Evolutionary conservation across 1,140 invertebrate species (phyloP), one percentile per base, ranked within the genome.

Genomic region (Heliconius nattereri): DNA sequence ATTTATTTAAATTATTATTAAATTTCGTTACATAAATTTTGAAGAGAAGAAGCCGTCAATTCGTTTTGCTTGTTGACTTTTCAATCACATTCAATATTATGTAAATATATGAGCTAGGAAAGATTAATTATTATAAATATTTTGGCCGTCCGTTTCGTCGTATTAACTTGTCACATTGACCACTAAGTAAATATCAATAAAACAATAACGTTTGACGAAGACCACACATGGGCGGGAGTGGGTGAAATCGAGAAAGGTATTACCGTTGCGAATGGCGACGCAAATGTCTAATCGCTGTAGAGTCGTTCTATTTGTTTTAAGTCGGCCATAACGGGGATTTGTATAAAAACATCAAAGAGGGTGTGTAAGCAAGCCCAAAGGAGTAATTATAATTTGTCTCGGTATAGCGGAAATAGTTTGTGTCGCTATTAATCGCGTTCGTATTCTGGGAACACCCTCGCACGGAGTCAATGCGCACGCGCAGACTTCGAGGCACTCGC

Each of bases 281-380:
- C 89, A 90, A 87, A 94, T 89, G 87, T 90, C 89, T 92, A 92
- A 92, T 94, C 91, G 89, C 81, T 90, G 80, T 86, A 85, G 87
- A 88, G 84, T 79, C 90, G 90, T 91, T 88, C 89, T 94, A 94
- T 94, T 94, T 94, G 92, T 94, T 94, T 94, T 91, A 93, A 93
- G 89, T 87, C 87, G 87, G 86, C 89, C 90, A 88, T 94, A 91
- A 91, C 91, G 81, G 86, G 89, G 85, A 89, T 90, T 92, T 87
- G 85, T 89, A 92, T 92, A 92, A 92, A 92, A 92, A 93, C 91
- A 93, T 94, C 92, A 94, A 93, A 94, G 92, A 87, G 92, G 90
- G 88, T 89, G 89, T 85, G 87, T 88, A 88, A 90, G 89, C 81
- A 85, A 85, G 83, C 85, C 85, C 88, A 87, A 90, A 94, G 91